phyloP scores from a whole-genome alignment of 1,140 invertebrate genomes.

The Drosophila sechellia region DNA sequence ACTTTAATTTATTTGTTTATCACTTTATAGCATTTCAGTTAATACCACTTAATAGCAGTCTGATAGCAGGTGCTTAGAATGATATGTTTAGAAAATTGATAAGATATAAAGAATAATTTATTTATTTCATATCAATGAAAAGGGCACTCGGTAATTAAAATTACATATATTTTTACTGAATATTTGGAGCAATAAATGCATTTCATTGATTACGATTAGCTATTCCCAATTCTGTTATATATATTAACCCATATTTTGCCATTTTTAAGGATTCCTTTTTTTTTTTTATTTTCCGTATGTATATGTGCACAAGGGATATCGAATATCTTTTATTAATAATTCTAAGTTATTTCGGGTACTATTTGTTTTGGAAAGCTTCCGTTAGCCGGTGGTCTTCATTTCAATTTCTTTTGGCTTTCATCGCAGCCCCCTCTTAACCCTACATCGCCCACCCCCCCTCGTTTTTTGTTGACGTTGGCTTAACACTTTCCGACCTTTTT shows the following conservation, averaged over 20 bases:
- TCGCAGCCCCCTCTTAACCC: not conserved
- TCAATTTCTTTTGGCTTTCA: not conserved
- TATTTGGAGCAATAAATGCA: too few relatives aligned
- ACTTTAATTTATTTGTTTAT: slow-evolving; percentile 40
- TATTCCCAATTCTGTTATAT: too few relatives aligned
- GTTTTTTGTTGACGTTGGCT: slow-evolving; percentile 10
- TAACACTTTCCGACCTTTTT: slow-evolving; percentile 12
- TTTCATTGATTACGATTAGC: too few relatives aligned
- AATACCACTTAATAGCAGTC: slow-evolving; percentile 27
- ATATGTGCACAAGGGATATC: not conserved
- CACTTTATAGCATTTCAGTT: slow-evolving; percentile 36
- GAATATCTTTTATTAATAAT: not conserved
- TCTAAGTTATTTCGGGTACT: not conserved
- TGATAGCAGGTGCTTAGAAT: slow-evolving; percentile 14
- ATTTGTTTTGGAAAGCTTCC: not conserved
- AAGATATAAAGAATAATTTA: slow-evolving; percentile 33
- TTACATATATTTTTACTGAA: too few relatives aligned
- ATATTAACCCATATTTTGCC: not conserved
- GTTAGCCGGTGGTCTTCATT: not conserved
- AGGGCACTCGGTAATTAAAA: not conserved
- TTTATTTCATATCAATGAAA: slow-evolving; percentile 8
- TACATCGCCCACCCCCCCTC: not conserved
- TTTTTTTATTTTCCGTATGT: not conserved
- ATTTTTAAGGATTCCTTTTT: too few relatives aligned
- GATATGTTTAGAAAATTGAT: slow-evolving; percentile 28